Evolutionary conservation across 1,140 invertebrate genomes (phyloP), one percentile per base, ranked within the genome.

Genomic region (Dendrolimus punctatus): DNA sequence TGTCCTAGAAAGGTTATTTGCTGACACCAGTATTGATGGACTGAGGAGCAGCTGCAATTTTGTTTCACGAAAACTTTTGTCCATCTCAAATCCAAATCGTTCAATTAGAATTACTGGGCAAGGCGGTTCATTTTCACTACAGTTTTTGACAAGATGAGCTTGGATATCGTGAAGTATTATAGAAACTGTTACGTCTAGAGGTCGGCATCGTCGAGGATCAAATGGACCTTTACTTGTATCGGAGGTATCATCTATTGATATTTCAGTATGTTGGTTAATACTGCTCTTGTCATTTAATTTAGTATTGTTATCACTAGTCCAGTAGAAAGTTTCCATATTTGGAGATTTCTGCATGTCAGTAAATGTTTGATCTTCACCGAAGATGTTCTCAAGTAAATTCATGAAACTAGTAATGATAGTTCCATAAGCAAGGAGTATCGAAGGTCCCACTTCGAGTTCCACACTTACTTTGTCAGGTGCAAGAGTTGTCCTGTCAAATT

Each of bases 111-210:
- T 91, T 10, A 96, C 92, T 0, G 97, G 97, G 87, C 97, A 98
- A 0, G 96, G 92, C 6, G 95, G 94, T 85, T 97, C 95, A 58
- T 91, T 91, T 46, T 95, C 93, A 56, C 91, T 93, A 67, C 95
- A 97, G 86, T 95, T 95, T 88, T 93, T 97, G 36, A 97, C 90
- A 43, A 97, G 80, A 89, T 99, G 97, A 2, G 93, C 97, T 76
- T 98, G 96, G 55, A 99, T 94, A 68, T 99, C 96, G 67, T 99
- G 96, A 71, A 99, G 93, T 10, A 95, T 97, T n/a, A 98, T 92
- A 2, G 95, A 96, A 3, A 99, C 95, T 10, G 92, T 94, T 2
- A 99, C 96, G 70, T 97, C 93, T 41, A 99, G 86, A 2, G 97
- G 95, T 40, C 97, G 87, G 84, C 97, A 98, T 7, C 92, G 87